Evolutionary conservation across 2,113 vertebrate genomes (phyloP), one percentile per base, ranked within the genome.

Genomic region (Oncorhynchus masou): DNA sequence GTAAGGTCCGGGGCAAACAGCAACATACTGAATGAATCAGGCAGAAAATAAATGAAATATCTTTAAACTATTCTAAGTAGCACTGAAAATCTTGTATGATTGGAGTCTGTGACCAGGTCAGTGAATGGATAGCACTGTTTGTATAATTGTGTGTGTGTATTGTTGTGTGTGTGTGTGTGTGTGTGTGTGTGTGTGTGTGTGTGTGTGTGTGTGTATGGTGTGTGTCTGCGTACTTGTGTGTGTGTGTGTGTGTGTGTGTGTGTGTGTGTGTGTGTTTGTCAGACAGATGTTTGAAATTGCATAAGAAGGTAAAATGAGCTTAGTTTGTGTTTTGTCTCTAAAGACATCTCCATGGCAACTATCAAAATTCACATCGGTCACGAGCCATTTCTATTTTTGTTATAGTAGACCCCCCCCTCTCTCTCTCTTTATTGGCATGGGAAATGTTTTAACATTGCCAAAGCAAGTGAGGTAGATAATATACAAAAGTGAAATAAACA

Each of bases 351-450:
- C 65, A 75, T 57, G 48, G 65, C 65, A 68, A 75, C 74, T 16
- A 54, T 68, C 16, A 75, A 68, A 54, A 75, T 54, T 66, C 19
- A 74, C n/a, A 54, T 31, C 27, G 12, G 67, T 77, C 75, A 66
- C 31, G 48, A 51, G 57, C 49, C 66, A 22, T 75, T 80, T 71
- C 64, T 71, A 34, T 75, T 76, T 74, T 78, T 74, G 39, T 45
- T 11, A 45, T 45, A 45, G 39, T 9, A 45, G 39, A 45, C 39
- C 8, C 7, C 3, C 9, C 8, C 1, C 2, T 45, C 39, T 39
- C 34, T 39, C 39, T 45, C 39, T 45, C 8, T 27, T 27, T 27
- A 27, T 27, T 27, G 27, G 27, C 27, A 27, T 27, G 27, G 27
- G 27, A 27, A 27, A 27, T 3, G 27, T 27, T 3, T 27, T 27